Conservation (phyloP, 2,888 invertebrate species). For the Caradrina clavipalpis region DNA sequence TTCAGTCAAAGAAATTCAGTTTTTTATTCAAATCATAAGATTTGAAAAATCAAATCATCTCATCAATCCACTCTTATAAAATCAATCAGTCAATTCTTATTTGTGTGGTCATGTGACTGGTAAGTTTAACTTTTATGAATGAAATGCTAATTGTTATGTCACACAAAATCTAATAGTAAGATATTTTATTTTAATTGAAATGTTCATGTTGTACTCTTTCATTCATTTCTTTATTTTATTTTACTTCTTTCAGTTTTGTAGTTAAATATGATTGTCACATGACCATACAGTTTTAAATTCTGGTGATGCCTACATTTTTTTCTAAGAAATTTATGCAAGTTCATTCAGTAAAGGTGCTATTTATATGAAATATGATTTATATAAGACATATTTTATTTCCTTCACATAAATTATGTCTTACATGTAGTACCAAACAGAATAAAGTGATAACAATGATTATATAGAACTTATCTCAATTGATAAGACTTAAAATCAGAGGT, state of each 20-base stretch:
- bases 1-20: background rate
- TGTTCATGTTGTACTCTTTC: background rate
- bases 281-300: slow-evolving; percentile 28
- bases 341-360: background rate
- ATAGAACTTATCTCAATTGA: slow-evolving; percentile 58
- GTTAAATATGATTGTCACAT: slow-evolving; percentile 43
- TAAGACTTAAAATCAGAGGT: slow-evolving; percentile 44
- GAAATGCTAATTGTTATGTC: slow-evolving; percentile 9
- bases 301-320: background rate
- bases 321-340: background rate
- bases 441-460: slow-evolving; percentile 69
- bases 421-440: slow-evolving; percentile 25
- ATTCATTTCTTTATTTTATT: background rate
- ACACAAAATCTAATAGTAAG: background rate
- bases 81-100: background rate
- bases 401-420: slow-evolving; percentile 10
- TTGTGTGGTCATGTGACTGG: slow-evolving; percentile 39
- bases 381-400: slow-evolving; percentile 8
- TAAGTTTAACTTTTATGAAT: slow-evolving; percentile 7
- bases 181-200: background rate
- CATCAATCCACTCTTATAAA: background rate
- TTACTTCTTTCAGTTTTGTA: background rate
- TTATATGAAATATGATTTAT: slow-evolving; percentile 12
- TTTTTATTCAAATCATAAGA: background rate
- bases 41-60: background rate